A percentile compares a stretch with the other conserved stretches of the same genome.
phyloP scores from a whole-genome alignment of 2,113 vertebrate species.

The Origma solitaria region DNA sequence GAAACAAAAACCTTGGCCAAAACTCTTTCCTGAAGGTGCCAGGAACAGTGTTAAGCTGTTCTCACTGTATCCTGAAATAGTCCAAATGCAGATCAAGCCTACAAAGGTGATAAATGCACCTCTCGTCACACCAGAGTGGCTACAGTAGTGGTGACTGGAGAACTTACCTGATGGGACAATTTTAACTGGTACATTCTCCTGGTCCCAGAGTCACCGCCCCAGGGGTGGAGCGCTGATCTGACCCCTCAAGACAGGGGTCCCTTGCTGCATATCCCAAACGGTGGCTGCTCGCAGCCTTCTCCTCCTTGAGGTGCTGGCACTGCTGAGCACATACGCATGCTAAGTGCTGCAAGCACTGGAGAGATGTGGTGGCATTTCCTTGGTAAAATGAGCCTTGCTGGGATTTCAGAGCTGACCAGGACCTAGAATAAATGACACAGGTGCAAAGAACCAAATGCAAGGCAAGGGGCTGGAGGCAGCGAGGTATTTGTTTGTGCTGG shows the following conservation, averaged over 20 bases:
- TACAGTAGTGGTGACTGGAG: neutral
- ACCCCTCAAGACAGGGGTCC: neutral
- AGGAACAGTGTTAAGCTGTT: neutral
- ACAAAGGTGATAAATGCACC: neutral
- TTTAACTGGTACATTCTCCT: neutral
- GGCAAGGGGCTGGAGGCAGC: neutral
- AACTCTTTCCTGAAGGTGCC: neutral
- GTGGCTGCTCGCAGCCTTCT: neutral
- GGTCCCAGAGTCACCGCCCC: neutral
- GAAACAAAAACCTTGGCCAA: neutral
- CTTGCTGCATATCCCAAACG: neutral
- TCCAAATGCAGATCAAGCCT: neutral
- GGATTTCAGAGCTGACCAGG: neutral
- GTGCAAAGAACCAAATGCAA: slow-evolving; percentile 43
- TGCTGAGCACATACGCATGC: neutral
- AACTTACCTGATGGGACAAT: slow-evolving; percentile 9
- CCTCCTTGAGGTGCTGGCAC: neutral
- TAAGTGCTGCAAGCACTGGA: neutral
- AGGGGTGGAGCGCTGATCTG: accelerated
- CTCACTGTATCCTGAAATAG: neutral
- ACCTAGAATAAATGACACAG: slow-evolving; percentile 52
- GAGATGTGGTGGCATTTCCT: neutral
- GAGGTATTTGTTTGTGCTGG: neutral
- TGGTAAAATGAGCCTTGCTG: neutral
- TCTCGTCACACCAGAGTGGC: neutral